phyloP scores from a whole-genome alignment of 2,113 vertebrate genomes.

The Pseudorhombus dupliciocellatus region DNA sequence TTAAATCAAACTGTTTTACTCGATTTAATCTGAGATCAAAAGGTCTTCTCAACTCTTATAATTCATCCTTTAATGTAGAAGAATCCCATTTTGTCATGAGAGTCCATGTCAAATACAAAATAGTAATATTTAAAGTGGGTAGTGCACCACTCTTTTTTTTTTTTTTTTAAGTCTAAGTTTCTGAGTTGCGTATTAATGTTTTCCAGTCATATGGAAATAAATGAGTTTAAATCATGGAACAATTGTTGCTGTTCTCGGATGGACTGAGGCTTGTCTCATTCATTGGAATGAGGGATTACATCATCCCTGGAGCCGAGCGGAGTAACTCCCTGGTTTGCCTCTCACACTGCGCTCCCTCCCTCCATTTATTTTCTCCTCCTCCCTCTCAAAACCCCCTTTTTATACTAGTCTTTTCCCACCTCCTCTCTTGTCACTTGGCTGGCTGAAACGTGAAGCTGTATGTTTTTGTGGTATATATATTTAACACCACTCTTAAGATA shows the following conservation, averaged over 20 bases:
- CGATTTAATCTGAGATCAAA: too few relatives aligned
- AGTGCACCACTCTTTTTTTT: neutral
- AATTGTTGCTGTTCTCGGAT: conserved; percentile 39
- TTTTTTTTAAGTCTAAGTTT: neutral
- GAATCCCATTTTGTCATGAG: too few relatives aligned
- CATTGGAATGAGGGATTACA: conserved; percentile 61
- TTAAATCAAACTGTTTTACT: too few relatives aligned
- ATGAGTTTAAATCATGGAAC: conserved; percentile 48
- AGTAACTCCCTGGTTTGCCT: conserved; percentile 46
- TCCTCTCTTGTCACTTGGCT: too few relatives aligned
- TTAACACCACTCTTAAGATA: too few relatives aligned
- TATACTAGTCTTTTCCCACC: neutral
- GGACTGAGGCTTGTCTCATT: conserved; percentile 50
- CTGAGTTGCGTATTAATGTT: conserved; percentile 29
- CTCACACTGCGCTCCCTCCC: conserved; percentile 11
- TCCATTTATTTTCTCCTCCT: conserved; percentile 17
- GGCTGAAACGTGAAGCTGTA: neutral
- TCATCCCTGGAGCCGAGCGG: conserved; percentile 55
- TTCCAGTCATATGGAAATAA: conserved; percentile 47
- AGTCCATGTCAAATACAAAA: neutral
- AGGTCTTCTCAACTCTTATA: too few relatives aligned
- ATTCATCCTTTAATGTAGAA: too few relatives aligned
- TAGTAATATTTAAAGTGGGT: neutral
- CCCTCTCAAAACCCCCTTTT: neutral
- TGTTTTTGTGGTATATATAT: too few relatives aligned